Conservation (phyloP, 1,140 invertebrate species). For the Sycobia sp. region DNA sequence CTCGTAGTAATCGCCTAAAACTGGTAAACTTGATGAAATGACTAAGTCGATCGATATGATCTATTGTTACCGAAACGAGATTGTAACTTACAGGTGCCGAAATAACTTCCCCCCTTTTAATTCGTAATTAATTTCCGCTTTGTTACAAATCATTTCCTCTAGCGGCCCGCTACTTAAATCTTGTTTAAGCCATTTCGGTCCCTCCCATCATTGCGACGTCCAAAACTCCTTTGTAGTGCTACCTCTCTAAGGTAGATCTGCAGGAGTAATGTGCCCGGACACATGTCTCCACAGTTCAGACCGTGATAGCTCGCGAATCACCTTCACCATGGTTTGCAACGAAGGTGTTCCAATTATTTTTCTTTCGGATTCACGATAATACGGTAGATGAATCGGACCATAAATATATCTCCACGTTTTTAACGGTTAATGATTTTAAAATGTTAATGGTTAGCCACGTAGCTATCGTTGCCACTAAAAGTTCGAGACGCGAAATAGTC, state of each 20-base stretch:
- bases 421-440: background rate
- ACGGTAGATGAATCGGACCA: background rate
- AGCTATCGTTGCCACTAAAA: slow-evolving; percentile 32
- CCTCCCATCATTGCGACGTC: slow-evolving; percentile 53
- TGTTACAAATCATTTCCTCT: slow-evolving; percentile 14
- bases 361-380: too few relatives aligned
- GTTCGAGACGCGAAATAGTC: too few relatives aligned
- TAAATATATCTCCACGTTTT: background rate
- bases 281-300: slow-evolving; percentile 38
- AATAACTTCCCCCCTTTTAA: too few relatives aligned
- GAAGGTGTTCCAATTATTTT: background rate
- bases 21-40: background rate
- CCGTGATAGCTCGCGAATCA: background rate
- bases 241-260: background rate
- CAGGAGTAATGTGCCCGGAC: slow-evolving; percentile 27
- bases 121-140: slow-evolving; percentile 20
- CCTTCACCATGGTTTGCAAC: background rate
- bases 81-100: background rate
- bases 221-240: slow-evolving; percentile 25
- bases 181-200: slow-evolving; percentile 44
- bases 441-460: background rate
- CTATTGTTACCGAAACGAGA: background rate
- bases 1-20: background rate
- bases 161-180: slow-evolving; percentile 37
- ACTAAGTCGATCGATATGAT: background rate